These are phyloP conservation scores for Tholera decimalis DNA, from an alignment of 2,888 invertebrate genomes.

Conservation along the genomic window DNA sequence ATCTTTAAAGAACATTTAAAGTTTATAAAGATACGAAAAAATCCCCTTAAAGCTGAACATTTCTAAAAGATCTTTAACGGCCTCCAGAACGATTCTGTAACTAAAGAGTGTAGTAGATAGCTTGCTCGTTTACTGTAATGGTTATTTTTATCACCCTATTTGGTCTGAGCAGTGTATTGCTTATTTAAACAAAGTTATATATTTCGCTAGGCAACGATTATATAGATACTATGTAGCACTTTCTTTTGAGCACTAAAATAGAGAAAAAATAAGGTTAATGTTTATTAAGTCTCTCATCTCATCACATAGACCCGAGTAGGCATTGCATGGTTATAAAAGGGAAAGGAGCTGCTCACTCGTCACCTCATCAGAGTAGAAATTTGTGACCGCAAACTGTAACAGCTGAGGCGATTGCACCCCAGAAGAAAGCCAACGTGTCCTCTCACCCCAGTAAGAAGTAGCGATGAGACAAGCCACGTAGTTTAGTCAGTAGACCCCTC, in stretches of 20 bases:
- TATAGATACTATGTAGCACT: slow-evolving; percentile 12
- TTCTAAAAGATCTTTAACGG: slow-evolving; percentile 34
- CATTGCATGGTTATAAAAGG: too few relatives aligned
- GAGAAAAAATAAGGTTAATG: too few relatives aligned
- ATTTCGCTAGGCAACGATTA: slow-evolving; percentile 17
- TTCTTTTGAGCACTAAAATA: not conserved
- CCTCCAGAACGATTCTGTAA: slow-evolving; percentile 31
- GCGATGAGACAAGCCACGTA: too few relatives aligned
- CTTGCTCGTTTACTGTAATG: slow-evolving; percentile 37
- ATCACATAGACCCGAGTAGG: too few relatives aligned
- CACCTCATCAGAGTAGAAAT: too few relatives aligned
- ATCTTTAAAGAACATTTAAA: slow-evolving; percentile 11
- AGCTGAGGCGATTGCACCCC: too few relatives aligned
- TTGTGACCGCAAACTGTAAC: too few relatives aligned
- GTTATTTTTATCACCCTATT: slow-evolving; percentile 54
- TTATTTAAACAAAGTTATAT: slow-evolving; percentile 37
- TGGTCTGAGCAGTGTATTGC: slow-evolving; percentile 24
- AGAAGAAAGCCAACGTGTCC: too few relatives aligned
- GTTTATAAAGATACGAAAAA: slow-evolving; percentile 2
- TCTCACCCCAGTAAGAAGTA: too few relatives aligned
- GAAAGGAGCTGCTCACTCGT: too few relatives aligned
- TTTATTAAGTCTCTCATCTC: too few relatives aligned
- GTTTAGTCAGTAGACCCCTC: too few relatives aligned
- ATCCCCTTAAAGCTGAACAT: slow-evolving; percentile 9
- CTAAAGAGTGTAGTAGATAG: slow-evolving; percentile 25